These are phyloP conservation scores for Epinotia nisella DNA, from an alignment of 2,888 invertebrate genomes.

Conservation along the genomic window DNA sequence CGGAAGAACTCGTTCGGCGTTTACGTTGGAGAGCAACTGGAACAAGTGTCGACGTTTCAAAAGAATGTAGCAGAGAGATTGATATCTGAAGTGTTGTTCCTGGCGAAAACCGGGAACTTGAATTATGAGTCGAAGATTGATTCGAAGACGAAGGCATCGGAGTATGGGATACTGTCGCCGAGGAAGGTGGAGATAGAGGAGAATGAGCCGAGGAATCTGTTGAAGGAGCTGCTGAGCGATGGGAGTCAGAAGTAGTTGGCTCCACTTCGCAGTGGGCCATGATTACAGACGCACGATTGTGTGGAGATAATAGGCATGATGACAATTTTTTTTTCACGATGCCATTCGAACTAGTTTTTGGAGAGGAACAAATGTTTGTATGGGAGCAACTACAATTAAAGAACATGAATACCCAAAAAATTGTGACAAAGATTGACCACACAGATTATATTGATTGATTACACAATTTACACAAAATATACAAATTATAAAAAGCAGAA, in stretches of 20 bases:
- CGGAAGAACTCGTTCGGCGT: background rate
- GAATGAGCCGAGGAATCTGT: background rate
- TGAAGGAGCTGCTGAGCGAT: conserved; percentile 5
- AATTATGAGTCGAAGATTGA: conserved; percentile 11
- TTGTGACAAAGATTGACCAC: no score
- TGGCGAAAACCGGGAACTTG: conserved; percentile 7
- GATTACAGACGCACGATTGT: no score
- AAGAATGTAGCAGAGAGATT: conserved; percentile 4
- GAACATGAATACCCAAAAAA: no score
- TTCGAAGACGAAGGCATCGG: background rate
- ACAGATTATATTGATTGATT: no score
- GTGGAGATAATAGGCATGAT: no score
- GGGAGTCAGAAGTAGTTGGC: background rate
- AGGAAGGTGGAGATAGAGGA: background rate
- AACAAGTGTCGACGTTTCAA: conserved; percentile 10
- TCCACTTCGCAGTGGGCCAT: background rate
- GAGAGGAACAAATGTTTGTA: no score
- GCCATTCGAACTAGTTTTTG: no score
- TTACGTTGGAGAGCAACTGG: conserved; percentile 8
- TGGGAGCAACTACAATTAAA: no score
- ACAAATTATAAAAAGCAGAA: no score
- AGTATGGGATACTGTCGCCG: conserved; percentile 1
- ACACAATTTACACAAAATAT: no score
- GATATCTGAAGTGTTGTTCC: conserved; percentile 15
- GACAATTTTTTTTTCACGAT: no score